A percentile compares a stretch with the other conserved stretches of the same genome.
These are phyloP conservation scores for Gobionotothen gibberifrons DNA, from an alignment of 2,797 vertebrate species.

Conservation along the genomic window DNA sequence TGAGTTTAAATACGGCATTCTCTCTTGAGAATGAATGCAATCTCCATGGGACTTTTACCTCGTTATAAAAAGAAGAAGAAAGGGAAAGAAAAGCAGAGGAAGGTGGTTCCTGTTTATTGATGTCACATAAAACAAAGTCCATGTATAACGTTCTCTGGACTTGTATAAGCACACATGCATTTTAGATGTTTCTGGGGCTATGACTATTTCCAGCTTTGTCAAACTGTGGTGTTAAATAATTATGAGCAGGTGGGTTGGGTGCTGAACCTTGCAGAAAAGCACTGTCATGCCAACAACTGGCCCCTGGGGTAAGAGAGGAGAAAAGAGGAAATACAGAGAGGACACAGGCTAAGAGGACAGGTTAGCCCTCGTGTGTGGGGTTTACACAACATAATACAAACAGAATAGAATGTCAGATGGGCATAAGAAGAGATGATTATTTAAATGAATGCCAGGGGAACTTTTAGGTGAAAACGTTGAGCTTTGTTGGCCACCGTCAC, in stretches of 20 bases:
- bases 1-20: not conserved
- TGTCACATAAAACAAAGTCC: conserved; percentile 36
- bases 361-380: conserved; percentile 18
- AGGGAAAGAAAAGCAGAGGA: not conserved
- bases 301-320: conserved; percentile 27
- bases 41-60: conserved; percentile 2
- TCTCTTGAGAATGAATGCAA: conserved; percentile 8
- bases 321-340: conserved; percentile 19
- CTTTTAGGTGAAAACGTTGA: conserved; percentile 41
- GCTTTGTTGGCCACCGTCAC: conserved; percentile 48
- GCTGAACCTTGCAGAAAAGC: conserved; percentile 38
- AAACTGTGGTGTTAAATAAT: conserved; percentile 65
- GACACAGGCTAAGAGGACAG: conserved; percentile 22
- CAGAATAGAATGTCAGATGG: conserved; percentile 21
- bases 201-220: conserved; percentile 47
- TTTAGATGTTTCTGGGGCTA: conserved; percentile 58
- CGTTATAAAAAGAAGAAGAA: not conserved
- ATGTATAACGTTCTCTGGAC: conserved; percentile 40
- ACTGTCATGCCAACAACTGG: conserved; percentile 45
- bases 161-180: conserved; percentile 59
- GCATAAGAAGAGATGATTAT: conserved; percentile 41
- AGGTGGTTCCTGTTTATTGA: conserved; percentile 32
- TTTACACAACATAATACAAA: conserved; percentile 37
- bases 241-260: conserved; percentile 63
- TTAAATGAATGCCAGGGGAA: conserved; percentile 51